phyloP scores from a whole-genome alignment of 1,140 invertebrate species.

The Drosophila auraria region DNA sequence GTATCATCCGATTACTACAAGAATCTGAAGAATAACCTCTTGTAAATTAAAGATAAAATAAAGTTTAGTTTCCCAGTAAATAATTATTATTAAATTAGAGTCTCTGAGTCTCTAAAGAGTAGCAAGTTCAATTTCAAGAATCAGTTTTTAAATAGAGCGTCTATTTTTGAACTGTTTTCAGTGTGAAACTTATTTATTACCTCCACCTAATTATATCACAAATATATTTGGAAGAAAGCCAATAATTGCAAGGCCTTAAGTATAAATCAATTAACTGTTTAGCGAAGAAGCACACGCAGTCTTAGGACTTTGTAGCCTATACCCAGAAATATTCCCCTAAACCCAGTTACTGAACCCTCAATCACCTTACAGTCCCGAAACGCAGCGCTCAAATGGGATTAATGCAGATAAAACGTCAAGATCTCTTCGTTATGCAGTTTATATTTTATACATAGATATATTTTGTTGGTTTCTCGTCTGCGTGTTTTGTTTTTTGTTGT shows the following conservation, averaged over 20 bases:
- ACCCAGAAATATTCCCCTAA: neutral
- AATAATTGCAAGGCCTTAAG: constrained; percentile 15
- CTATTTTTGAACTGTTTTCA: constrained; percentile 21
- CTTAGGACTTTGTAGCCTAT: too few species aligned
- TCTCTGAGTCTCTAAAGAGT: neutral
- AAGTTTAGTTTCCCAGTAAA: neutral
- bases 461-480: constrained; percentile 32
- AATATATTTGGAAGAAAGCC: constrained; percentile 22
- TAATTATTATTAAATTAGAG: neutral
- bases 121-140: neutral
- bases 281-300: neutral
- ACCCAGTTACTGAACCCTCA: too few species aligned
- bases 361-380: constrained; percentile 14
- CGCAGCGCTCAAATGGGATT: constrained; percentile 15
- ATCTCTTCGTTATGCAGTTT: constrained; percentile 45
- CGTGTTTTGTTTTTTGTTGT: constrained; percentile 11
- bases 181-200: constrained; percentile 35
- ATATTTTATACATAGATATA: constrained; percentile 45
- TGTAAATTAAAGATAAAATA: neutral
- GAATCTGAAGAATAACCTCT: too few species aligned
- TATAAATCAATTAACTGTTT: constrained; percentile 33
- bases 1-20: too few species aligned
- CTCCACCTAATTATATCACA: constrained; percentile 36
- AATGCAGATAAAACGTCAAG: constrained; percentile 25
- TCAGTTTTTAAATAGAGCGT: constrained; percentile 14